A percentile compares a stretch with the other conserved stretches of the same genome.
phyloP scores from a whole-genome alignment of 2,113 vertebrate species.

The Colius striatus region DNA sequence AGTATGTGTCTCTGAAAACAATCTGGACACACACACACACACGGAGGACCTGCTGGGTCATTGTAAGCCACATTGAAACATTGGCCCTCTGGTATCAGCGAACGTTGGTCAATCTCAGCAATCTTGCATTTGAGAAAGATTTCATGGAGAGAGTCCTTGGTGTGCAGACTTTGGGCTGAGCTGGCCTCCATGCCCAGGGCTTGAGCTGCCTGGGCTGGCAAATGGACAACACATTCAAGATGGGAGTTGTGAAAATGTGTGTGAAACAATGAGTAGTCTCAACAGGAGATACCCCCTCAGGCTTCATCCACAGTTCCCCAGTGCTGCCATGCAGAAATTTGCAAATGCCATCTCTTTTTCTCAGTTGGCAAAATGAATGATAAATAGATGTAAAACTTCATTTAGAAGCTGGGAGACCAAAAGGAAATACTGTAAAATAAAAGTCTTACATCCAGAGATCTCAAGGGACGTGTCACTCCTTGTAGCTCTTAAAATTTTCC shows the following conservation, averaged over 20 bases:
- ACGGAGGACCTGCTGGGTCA: too few species aligned
- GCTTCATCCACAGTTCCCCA: neutral
- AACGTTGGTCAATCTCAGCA: fast-evolving
- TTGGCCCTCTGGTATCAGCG: fast-evolving
- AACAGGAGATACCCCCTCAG: neutral
- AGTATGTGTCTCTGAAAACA: neutral
- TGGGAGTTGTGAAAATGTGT: neutral
- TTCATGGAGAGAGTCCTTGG: neutral
- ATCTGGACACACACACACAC: neutral
- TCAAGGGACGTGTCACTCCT: neutral
- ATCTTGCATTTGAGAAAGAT: neutral
- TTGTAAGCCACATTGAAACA: fast-evolving
- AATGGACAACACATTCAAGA: fast-evolving
- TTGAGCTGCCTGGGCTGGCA: neutral
- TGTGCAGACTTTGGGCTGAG: neutral
- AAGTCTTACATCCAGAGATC: neutral
- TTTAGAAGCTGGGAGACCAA: neutral
- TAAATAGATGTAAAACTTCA: neutral
- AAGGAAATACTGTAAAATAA: neutral
- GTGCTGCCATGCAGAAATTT: neutral
- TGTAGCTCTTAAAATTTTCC: neutral
- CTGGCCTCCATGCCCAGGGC: neutral
- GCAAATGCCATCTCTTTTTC: neutral
- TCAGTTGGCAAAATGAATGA: neutral
- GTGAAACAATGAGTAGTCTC: neutral